phyloP scores from a whole-genome alignment of 2,113 vertebrate genomes.

The Trinectes maculatus region DNA sequence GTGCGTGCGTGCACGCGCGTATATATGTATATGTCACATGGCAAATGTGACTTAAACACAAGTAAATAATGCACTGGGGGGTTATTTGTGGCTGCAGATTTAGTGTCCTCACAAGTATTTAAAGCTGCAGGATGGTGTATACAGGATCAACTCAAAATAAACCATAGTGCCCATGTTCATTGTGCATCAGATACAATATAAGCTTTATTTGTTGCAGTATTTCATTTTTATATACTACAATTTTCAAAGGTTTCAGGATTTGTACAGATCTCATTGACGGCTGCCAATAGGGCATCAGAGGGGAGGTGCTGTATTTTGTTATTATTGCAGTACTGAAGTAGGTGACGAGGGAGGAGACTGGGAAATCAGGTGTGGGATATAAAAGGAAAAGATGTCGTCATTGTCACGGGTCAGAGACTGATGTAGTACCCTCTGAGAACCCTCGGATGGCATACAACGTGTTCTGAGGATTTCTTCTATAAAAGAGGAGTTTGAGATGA shows the following conservation, averaged over 20 bases:
- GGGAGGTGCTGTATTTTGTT: neutral
- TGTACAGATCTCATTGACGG: neutral
- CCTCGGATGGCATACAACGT: no score
- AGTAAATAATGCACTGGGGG: constrained; percentile 2
- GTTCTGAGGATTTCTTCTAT: constrained; percentile 36
- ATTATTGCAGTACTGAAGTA: neutral
- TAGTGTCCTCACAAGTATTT: constrained; percentile 29
- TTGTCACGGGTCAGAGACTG: constrained; percentile 36
- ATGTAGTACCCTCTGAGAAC: constrained; percentile 47
- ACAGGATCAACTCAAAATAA: constrained; percentile 25
- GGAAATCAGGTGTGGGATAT: constrained; percentile 20
- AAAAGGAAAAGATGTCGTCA: constrained; percentile 39
- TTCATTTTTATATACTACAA: neutral
- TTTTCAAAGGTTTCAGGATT: no score
- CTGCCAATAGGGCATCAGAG: neutral
- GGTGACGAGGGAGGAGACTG: constrained; percentile 2
- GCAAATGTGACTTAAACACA: neutral
- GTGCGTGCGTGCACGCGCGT: no score
- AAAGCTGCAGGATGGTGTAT: constrained; percentile 21
- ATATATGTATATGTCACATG: no score
- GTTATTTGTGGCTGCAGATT: constrained; percentile 22
- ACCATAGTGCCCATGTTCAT: constrained; percentile 11
- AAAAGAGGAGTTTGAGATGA: constrained; percentile 53
- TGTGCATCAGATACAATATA: neutral
- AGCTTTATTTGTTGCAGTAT: neutral